Evolutionary conservation across 2,888 invertebrate genomes (phyloP).

Genomic region (Taphrorychus bicolor): DNA sequence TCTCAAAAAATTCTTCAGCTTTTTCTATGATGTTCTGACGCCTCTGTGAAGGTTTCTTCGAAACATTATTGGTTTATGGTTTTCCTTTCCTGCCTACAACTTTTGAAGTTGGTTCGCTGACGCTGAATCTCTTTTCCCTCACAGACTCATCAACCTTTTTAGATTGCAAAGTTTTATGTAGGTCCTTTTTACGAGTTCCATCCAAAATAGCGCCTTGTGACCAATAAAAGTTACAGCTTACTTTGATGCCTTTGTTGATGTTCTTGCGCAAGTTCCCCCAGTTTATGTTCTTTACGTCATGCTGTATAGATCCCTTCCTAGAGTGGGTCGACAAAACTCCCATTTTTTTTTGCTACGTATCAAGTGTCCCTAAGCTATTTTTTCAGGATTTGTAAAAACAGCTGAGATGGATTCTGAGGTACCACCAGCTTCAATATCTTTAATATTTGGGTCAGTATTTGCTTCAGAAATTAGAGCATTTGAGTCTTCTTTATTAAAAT

Average conservation of each 20-base stretch:
- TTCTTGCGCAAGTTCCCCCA: too few species aligned
- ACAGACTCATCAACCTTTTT: background rate
- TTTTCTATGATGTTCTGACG: conserved; percentile 6
- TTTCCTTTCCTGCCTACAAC: too few species aligned
- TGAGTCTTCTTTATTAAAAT: background rate
- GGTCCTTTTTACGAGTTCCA: too few species aligned
- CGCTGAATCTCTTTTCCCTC: background rate
- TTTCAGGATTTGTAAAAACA: background rate
- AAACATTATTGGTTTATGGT: background rate
- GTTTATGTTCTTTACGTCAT: background rate
- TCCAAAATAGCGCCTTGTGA: too few species aligned
- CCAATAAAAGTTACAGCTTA: too few species aligned
- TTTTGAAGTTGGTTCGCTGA: background rate
- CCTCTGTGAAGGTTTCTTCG: background rate
- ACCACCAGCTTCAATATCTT: background rate
- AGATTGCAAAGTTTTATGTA: background rate
- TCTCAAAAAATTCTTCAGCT: conserved; percentile 27
- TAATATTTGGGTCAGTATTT: background rate
- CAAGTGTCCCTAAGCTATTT: background rate
- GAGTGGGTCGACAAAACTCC: background rate
- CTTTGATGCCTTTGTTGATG: background rate
- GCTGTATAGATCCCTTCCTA: background rate
- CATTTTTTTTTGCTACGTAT: background rate
- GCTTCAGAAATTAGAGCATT: too few species aligned
- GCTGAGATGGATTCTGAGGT: background rate